Evolutionary conservation across 1,140 invertebrate species (phyloP).

Genomic region (Solen grandis): DNA sequence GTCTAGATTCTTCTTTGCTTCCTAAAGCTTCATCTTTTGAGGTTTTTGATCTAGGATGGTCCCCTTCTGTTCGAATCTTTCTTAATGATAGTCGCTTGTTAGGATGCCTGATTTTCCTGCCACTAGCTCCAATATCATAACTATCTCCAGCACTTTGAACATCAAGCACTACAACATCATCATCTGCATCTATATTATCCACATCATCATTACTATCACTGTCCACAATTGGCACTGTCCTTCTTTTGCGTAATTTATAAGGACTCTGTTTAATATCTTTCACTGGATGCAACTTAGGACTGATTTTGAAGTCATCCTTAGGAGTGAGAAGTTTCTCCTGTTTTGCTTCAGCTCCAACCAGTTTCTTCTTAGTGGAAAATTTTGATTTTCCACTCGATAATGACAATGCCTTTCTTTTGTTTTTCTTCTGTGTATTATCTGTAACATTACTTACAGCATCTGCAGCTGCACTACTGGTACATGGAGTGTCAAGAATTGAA

Average conservation of each 20-base stretch:
- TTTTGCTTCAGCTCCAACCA: neutral
- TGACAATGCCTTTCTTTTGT: neutral
- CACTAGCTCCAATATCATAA: neutral
- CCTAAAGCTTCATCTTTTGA: neutral
- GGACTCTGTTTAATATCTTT: neutral
- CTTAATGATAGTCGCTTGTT: neutral
- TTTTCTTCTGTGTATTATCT: neutral
- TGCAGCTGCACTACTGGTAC: neutral
- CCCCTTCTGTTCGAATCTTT: neutral
- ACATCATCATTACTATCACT: conserved; percentile 3
- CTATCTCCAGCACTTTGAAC: neutral
- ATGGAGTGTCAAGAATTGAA: neutral
- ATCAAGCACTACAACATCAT: neutral
- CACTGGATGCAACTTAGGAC: neutral
- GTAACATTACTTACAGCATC: neutral
- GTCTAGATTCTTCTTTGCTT: neutral
- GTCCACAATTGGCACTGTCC: conserved; percentile 4
- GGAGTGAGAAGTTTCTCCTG: neutral
- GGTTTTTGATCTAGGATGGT: neutral
- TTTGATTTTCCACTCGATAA: neutral
- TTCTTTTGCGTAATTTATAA: conserved; percentile 40
- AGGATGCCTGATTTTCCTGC: no score
- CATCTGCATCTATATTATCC: neutral
- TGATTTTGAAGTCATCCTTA: neutral
- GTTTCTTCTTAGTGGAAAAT: neutral